Evolutionary conservation across 1,140 invertebrate species (phyloP).

Genomic region (Eulimnadia texana): DNA sequence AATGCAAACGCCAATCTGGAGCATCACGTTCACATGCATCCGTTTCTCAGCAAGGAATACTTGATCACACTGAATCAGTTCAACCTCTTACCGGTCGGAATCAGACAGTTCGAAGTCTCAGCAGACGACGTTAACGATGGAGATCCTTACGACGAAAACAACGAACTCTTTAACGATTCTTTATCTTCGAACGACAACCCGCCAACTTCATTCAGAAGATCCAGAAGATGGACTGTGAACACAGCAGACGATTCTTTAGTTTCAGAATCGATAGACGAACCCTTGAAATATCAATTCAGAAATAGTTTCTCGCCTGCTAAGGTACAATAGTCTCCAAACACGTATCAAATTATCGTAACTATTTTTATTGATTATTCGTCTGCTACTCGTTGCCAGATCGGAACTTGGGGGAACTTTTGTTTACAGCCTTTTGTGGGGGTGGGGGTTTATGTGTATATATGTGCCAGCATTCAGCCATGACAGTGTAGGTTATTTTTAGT

Average conservation of each 20-base stretch:
- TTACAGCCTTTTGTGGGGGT: too few relatives aligned
- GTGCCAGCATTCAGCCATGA: too few relatives aligned
- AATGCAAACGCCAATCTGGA: constrained; percentile 4
- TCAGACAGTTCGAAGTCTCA: neutral
- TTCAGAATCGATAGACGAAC: neutral
- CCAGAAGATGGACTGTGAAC: neutral
- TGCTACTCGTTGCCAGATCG: too few relatives aligned
- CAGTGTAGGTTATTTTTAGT: neutral
- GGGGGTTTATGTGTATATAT: too few relatives aligned
- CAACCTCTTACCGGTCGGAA: constrained; percentile 1
- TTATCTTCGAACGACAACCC: neutral
- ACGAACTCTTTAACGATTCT: neutral
- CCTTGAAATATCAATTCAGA: neutral
- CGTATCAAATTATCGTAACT: too few relatives aligned
- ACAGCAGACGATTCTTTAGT: neutral
- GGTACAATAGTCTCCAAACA: too few relatives aligned
- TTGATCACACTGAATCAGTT: constrained; percentile 7
- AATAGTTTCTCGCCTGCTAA: neutral
- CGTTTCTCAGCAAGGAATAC: constrained; percentile 13
- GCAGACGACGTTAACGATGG: neutral
- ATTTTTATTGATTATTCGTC: too few relatives aligned
- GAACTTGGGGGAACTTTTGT: too few relatives aligned
- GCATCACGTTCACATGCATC: constrained; percentile 3
- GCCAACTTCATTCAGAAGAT: neutral
- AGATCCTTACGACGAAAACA: neutral